Conservation (phyloP, 2,797 vertebrate species). For the Coregonus sp. region DNA sequence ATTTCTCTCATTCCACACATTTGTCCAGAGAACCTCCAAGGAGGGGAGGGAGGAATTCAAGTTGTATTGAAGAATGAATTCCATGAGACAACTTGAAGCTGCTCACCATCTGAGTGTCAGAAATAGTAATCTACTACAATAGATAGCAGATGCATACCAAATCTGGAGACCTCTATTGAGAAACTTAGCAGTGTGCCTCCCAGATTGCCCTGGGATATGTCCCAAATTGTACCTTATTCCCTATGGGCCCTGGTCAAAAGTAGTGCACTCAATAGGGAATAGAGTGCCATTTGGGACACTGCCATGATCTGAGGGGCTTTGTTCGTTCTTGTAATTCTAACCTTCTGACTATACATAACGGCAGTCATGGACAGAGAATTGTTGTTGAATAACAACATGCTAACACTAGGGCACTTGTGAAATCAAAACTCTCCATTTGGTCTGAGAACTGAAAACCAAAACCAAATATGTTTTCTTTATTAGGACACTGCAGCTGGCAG, state of each 20-base stretch:
- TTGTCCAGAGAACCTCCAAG: not conserved
- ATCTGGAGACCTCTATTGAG: not conserved
- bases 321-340: not conserved
- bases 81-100: not conserved
- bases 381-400: not conserved
- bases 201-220: not conserved
- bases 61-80: not conserved
- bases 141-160: not conserved
- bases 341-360: not conserved
- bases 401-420: conserved; percentile 38
- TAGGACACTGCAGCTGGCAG: not conserved
- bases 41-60: not conserved
- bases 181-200: not conserved
- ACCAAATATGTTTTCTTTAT: not conserved
- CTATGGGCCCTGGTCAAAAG: not conserved
- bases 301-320: not conserved
- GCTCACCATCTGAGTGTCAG: not conserved
- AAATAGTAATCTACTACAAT: not conserved
- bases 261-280: not conserved
- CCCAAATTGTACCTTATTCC: not conserved
- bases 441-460: conserved; percentile 31
- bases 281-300: not conserved
- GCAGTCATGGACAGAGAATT: not conserved
- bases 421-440: conserved; percentile 38
- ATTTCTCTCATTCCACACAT: conserved; percentile 38